These are phyloP conservation scores for Brachypalpus laphriformis DNA, from an alignment of 2,888 invertebrate species.

Conservation along the genomic window DNA sequence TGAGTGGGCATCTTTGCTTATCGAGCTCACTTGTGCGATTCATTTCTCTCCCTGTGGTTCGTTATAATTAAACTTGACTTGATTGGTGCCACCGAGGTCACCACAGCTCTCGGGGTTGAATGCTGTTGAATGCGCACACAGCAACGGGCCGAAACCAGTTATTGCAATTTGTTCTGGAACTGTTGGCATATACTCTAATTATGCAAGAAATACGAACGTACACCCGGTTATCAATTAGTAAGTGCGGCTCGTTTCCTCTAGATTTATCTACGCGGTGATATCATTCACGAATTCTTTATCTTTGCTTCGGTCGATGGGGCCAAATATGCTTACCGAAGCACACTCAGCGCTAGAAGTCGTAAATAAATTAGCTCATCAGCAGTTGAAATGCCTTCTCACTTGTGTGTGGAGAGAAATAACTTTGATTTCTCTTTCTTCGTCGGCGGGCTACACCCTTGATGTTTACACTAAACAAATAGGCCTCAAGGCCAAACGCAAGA, in stretches of 20 bases:
- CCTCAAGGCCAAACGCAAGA: neutral
- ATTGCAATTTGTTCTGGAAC: constrained; percentile 1
- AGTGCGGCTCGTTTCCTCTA: neutral
- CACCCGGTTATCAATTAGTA: constrained; percentile 25
- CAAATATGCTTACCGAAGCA: too few relatives aligned
- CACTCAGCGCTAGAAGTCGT: neutral
- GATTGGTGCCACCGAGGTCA: constrained; percentile 67
- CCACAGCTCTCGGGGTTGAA: constrained; percentile 22
- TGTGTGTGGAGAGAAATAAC: neutral
- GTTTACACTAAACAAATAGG: neutral
- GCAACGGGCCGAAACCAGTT: constrained; percentile 48
- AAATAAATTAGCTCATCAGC: constrained; percentile 16
- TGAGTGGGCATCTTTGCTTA: constrained; percentile 24
- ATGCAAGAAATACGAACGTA: constrained; percentile 3
- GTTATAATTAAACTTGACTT: constrained; percentile 36
- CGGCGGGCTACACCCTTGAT: constrained; percentile 8
- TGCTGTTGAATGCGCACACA: constrained; percentile 58
- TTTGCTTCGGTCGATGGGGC: too few relatives aligned
- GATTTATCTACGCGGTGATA: constrained; percentile 57
- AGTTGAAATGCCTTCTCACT: constrained; percentile 6
- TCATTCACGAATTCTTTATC: constrained; percentile 46
- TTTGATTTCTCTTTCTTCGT: neutral
- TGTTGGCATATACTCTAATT: constrained; percentile 10
- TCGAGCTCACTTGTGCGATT: constrained; percentile 14
- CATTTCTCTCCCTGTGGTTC: neutral